Percentiles rank a stretch among this genome's conserved stretches.
Evolutionary conservation across 2,797 vertebrate species (phyloP).

Genomic region (Schizopygopsis malacanthus): DNA sequence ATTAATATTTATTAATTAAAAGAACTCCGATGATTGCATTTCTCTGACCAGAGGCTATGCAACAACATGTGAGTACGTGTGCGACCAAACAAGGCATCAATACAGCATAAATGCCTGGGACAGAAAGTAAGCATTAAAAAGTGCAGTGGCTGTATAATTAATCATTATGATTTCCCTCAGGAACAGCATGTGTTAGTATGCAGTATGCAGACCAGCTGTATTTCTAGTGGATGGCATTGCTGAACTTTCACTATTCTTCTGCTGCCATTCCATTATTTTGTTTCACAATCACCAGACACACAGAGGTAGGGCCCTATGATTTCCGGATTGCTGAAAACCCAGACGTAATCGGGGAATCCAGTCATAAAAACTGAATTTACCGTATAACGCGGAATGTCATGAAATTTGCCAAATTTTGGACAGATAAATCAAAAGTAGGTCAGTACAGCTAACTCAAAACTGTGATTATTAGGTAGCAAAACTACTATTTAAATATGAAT

Average conservation of each 20-base stretch:
- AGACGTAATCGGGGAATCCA: not conserved
- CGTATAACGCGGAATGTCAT: too few relatives aligned
- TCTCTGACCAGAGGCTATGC: slow-evolving; percentile 9
- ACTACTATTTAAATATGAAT: too few relatives aligned
- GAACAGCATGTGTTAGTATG: slow-evolving; percentile 38
- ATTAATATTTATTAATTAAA: slow-evolving; percentile 58
- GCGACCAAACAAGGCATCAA: slow-evolving; percentile 48
- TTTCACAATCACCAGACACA: not conserved
- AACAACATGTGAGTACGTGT: slow-evolving; percentile 4
- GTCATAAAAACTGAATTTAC: not conserved
- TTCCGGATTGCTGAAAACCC: not conserved
- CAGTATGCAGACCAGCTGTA: slow-evolving; percentile 5
- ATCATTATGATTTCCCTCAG: slow-evolving; percentile 37
- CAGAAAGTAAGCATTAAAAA: slow-evolving; percentile 40
- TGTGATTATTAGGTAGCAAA: too few relatives aligned
- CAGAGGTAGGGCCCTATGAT: not conserved
- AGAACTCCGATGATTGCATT: slow-evolving; percentile 25
- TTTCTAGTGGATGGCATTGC: slow-evolving; percentile 3
- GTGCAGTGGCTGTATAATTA: slow-evolving; percentile 42
- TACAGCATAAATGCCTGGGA: slow-evolving; percentile 34
- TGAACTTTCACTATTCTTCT: slow-evolving; percentile 16
- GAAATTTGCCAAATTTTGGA: not conserved
- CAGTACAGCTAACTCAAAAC: too few relatives aligned
- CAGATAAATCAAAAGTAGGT: not conserved
- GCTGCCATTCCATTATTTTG: slow-evolving; percentile 31